Evolutionary conservation across 2,113 vertebrate genomes (phyloP).

Genomic region (Pogonocichla stellata): DNA sequence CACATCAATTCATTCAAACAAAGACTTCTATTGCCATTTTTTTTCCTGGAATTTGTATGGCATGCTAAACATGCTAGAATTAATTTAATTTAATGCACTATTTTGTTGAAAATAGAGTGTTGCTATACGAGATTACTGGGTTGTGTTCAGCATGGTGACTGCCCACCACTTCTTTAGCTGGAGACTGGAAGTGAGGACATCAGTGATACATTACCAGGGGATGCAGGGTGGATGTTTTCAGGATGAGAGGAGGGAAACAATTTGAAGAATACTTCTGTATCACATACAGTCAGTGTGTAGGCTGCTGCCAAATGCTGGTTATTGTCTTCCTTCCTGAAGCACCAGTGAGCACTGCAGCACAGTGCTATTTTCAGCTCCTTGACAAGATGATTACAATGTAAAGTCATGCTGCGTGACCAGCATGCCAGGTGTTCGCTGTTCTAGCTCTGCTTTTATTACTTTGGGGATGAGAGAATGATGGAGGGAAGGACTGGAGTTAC

Average conservation of each 20-base stretch:
- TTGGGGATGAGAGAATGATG: slow-evolving; percentile 39
- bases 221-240: slow-evolving; percentile 4
- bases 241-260: slow-evolving; percentile 13
- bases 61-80: neutral
- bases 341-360: slow-evolving; percentile 20
- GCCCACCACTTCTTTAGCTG: neutral
- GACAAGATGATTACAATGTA: slow-evolving; percentile 71
- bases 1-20: neutral
- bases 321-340: slow-evolving; percentile 71
- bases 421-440: slow-evolving; percentile 70
- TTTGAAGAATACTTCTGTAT: slow-evolving; percentile 54
- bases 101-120: neutral
- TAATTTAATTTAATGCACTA: neutral
- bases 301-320: slow-evolving; percentile 62
- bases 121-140: neutral
- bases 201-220: slow-evolving; percentile 1
- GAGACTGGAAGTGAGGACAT: neutral
- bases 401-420: slow-evolving; percentile 68
- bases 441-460: slow-evolving; percentile 61
- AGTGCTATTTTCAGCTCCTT: slow-evolving; percentile 68
- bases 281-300: slow-evolving; percentile 28
- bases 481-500: neutral
- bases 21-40: neutral
- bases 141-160: neutral
- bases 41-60: neutral